Percentiles rank a stretch among this genome's conserved stretches.
Conservation (phyloP, 2,888 invertebrate species). For the Spatulosminthurus flaviceps region DNA sequence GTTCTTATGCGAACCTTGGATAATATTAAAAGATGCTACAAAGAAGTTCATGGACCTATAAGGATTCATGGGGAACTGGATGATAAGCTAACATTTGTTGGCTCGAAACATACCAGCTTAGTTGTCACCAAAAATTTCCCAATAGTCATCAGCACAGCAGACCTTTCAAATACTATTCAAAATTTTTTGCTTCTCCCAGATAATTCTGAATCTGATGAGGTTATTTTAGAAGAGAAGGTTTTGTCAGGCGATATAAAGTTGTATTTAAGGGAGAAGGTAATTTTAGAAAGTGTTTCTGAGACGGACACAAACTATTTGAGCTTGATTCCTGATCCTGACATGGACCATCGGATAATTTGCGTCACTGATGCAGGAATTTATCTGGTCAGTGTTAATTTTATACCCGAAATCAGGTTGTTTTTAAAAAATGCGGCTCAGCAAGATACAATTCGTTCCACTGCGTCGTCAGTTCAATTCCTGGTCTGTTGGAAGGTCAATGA, state of each 20-base stretch:
- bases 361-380: constrained; percentile 57
- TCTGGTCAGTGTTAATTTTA: constrained; percentile 54
- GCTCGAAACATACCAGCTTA: constrained; percentile 37
- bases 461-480: constrained; percentile 49
- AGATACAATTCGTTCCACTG: constrained; percentile 40
- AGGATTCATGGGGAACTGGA: constrained; percentile 35
- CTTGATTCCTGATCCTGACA: constrained; percentile 49
- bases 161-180: constrained; percentile 50
- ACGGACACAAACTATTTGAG: constrained; percentile 38
- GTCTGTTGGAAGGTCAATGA: constrained; percentile 55
- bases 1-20: constrained; percentile 48
- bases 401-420: constrained; percentile 53
- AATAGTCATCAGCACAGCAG: constrained; percentile 51
- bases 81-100: constrained; percentile 22
- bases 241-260: constrained; percentile 50
- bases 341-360: constrained; percentile 53
- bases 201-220: constrained; percentile 48
- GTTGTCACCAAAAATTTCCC: constrained; percentile 53
- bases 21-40: constrained; percentile 32
- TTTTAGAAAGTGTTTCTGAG: constrained; percentile 49
- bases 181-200: constrained; percentile 54
- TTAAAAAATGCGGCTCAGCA: constrained; percentile 47
- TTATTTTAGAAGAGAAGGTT: constrained; percentile 53
- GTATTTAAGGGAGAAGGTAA: constrained; percentile 50
- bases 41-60: constrained; percentile 46